Conservation (phyloP, 2,113 vertebrate genomes). For the Coracopsis vasa region DNA sequence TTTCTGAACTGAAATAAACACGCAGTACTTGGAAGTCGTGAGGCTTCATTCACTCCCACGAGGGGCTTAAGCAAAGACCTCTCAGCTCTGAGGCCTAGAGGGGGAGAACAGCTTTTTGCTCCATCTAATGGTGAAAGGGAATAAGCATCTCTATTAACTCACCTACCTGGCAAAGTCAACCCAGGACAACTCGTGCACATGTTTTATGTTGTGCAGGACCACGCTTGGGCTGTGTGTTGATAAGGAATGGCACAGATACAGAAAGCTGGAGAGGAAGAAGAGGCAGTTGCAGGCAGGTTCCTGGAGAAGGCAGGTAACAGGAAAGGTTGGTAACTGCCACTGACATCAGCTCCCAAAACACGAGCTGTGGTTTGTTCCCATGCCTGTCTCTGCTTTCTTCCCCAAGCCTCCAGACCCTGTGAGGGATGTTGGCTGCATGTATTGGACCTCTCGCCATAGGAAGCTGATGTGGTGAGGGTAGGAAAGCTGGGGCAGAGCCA, state of each 20-base stretch:
- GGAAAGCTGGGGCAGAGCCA: background rate
- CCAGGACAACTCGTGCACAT: fast-evolving
- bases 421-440: fast-evolving
- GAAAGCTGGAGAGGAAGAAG: background rate
- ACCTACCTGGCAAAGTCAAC: too few relatives aligned
- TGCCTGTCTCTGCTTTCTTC: background rate
- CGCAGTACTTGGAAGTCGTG: background rate
- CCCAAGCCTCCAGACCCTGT: background rate
- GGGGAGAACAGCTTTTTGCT: conserved; percentile 9
- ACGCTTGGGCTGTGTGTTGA: fast-evolving
- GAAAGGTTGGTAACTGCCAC: background rate
- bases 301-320: background rate
- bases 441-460: background rate
- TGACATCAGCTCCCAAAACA: background rate
- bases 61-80: background rate
- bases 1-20: background rate
- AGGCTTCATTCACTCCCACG: background rate
- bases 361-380: background rate
- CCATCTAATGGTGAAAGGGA: conserved; percentile 5
- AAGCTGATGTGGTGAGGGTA: background rate
- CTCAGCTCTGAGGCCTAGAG: background rate
- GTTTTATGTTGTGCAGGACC: background rate
- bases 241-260: background rate
- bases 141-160: too few relatives aligned
- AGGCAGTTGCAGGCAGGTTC: fast-evolving